Percentiles rank a stretch among this genome's conserved stretches.
phyloP scores from a whole-genome alignment of 1,140 invertebrate species.

The Trachymyrmex septentrionalis region DNA sequence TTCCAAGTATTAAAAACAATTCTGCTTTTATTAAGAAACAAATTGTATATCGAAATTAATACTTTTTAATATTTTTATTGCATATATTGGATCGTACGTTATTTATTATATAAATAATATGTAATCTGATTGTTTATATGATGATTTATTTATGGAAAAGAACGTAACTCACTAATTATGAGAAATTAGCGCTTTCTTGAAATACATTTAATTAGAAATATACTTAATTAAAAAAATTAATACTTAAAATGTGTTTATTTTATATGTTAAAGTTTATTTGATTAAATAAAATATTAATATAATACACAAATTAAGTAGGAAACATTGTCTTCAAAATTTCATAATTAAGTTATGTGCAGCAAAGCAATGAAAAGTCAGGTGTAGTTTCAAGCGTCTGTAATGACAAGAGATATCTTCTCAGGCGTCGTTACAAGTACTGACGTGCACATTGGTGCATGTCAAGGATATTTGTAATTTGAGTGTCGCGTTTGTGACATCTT shows the following conservation, averaged over 20 bases:
- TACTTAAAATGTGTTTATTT: not conserved
- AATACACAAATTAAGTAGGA: not conserved
- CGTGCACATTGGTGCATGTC: constrained; percentile 18
- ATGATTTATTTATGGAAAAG: not conserved
- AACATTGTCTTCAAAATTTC: not conserved
- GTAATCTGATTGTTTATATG: not conserved
- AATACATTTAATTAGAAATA: not conserved
- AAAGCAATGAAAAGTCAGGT: constrained; percentile 15
- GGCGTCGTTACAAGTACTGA: not conserved
- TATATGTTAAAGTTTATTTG: not conserved
- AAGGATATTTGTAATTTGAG: constrained; percentile 50
- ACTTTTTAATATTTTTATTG: not conserved
- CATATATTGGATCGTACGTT: not conserved
- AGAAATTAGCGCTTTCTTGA: not conserved
- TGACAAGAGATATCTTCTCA: not conserved
- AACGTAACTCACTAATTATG: not conserved
- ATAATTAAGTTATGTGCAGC: not conserved
- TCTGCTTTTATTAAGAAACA: not conserved
- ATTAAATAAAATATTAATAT: not conserved
- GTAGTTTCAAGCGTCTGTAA: not conserved
- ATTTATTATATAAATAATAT: not conserved
- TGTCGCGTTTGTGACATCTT: constrained; percentile 69
- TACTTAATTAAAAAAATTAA: not conserved
- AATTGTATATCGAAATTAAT: not conserved
- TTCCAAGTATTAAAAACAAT: not conserved